A percentile compares a stretch with the other conserved stretches of the same genome.
Conservation (phyloP, 2,888 invertebrate genomes). For the Cynaeus angustus region DNA sequence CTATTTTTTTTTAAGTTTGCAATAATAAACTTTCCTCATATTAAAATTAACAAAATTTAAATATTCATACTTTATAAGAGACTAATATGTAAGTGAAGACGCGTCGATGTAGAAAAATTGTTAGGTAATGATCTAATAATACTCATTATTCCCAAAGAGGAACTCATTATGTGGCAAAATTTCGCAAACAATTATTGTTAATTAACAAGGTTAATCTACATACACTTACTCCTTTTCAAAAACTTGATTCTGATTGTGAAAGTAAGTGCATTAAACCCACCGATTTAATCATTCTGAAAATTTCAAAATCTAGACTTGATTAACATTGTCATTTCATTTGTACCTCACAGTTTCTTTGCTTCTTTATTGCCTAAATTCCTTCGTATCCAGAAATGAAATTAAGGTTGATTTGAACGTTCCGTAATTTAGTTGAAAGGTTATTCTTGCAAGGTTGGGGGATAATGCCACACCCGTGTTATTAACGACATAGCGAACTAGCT, state of each 20-base stretch:
- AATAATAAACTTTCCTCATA: too few species aligned
- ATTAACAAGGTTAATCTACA: constrained; percentile 1
- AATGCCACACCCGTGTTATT: neutral
- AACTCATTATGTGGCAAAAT: neutral
- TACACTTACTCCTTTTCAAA: neutral
- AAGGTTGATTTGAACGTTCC: neutral
- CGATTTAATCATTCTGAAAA: neutral
- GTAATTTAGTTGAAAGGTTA: constrained; percentile 4
- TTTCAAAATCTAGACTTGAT: neutral
- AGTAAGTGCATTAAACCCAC: neutral
- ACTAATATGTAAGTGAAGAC: too few species aligned
- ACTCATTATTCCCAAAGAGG: neutral
- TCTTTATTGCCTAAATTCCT: neutral
- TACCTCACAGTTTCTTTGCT: neutral
- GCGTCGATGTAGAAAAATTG: too few species aligned
- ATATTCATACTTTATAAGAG: too few species aligned
- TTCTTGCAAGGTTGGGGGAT: neutral
- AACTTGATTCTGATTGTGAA: constrained; percentile 1
- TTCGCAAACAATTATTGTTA: neutral
- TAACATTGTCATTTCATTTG: neutral
- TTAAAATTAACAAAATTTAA: too few species aligned
- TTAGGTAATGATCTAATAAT: too few species aligned
- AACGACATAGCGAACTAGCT: neutral
- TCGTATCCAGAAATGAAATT: neutral
- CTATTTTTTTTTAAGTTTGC: too few species aligned